Conservation (phyloP, 92 coral and sea anemone species). For the Heliopora coerulea region DNA sequence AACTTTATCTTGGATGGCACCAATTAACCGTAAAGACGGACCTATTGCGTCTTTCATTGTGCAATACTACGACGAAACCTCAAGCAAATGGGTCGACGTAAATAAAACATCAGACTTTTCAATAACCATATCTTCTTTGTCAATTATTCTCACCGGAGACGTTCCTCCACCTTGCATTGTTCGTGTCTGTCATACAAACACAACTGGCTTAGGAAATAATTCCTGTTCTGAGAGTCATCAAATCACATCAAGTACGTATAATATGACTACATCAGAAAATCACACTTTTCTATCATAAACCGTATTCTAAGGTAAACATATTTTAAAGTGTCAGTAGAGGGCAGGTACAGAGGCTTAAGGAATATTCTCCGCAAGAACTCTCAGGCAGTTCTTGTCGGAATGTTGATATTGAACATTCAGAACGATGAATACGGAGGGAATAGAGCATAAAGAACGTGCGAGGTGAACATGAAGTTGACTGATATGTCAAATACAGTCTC, state of each 20-base stretch:
- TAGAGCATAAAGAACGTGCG: too few relatives aligned
- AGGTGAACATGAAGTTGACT: too few relatives aligned
- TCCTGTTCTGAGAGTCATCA: neutral
- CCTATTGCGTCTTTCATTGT: neutral
- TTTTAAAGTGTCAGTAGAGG: too few relatives aligned
- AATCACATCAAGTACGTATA: conserved; percentile 10
- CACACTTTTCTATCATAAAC: too few relatives aligned
- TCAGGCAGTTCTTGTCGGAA: too few relatives aligned
- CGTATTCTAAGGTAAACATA: too few relatives aligned
- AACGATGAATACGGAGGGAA: too few relatives aligned
- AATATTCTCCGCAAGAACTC: too few relatives aligned
- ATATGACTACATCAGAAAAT: neutral
- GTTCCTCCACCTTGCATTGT: neutral
- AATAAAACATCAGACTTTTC: neutral
- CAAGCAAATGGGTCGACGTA: conserved; percentile 11
- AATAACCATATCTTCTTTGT: neutral
- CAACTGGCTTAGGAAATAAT: neutral
- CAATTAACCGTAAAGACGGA: neutral
- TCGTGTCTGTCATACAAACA: conserved; percentile 5
- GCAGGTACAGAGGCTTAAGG: too few relatives aligned
- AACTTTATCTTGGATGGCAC: conserved; percentile 19
- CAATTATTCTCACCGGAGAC: neutral
- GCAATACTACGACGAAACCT: conserved; percentile 3
- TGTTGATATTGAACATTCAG: too few relatives aligned
- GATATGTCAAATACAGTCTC: too few relatives aligned